These are phyloP conservation scores for Coleophora deauratella DNA, from an alignment of 2,888 invertebrate genomes.

Conservation along the genomic window DNA sequence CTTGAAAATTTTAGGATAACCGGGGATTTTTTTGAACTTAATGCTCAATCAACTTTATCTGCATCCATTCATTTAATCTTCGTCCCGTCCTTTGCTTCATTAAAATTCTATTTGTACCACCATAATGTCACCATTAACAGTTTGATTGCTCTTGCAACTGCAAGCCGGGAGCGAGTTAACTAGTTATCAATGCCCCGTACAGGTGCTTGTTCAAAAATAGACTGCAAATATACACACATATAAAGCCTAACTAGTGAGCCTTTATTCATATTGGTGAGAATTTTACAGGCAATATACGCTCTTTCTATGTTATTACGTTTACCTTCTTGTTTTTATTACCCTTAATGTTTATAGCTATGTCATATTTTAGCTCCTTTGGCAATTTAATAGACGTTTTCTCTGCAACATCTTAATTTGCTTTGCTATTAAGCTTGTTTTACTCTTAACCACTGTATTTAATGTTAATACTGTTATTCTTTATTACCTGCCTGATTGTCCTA, in stretches of 20 bases:
- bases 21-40: too few species aligned
- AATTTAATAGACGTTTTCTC: background rate
- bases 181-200: slow-evolving; percentile 35
- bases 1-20: too few species aligned
- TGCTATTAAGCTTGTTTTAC: background rate
- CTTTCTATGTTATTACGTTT: slow-evolving; percentile 24
- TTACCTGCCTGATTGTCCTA: background rate
- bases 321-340: slow-evolving; percentile 4
- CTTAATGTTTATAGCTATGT: background rate
- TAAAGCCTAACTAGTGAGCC: slow-evolving; percentile 36
- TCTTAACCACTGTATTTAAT: too few species aligned
- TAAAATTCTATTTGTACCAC: slow-evolving; percentile 11
- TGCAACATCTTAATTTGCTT: background rate
- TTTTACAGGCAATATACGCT: slow-evolving; percentile 27
- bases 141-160: slow-evolving; percentile 23
- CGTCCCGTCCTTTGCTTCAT: too few species aligned
- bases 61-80: too few species aligned
- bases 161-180: too few species aligned
- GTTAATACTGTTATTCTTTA: background rate
- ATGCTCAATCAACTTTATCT: too few species aligned
- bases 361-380: background rate
- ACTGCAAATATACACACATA: slow-evolving; percentile 35
- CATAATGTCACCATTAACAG: slow-evolving; percentile 21
- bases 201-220: slow-evolving; percentile 49
- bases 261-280: slow-evolving; percentile 40